Base-by-base conservation (phyloP, 2,888 invertebrate genomes). In the Troides oblongomaculatus region DNA sequence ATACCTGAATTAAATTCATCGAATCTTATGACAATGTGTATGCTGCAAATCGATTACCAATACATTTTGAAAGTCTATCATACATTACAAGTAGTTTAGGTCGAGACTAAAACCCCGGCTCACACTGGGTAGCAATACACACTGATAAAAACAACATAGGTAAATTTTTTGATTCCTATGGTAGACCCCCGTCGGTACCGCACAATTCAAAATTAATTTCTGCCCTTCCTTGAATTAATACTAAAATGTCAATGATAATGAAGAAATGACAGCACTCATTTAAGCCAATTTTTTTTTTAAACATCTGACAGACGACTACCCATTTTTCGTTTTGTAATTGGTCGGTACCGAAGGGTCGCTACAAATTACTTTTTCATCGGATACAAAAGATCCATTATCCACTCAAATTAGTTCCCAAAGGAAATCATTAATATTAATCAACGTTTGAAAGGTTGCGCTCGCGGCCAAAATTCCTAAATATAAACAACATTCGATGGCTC, bases 341-440 rank as follows among this genome's bases (percentile, higher is more conserved):
- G 83, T 76, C 72, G 80, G 78, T 77, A 74, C 78, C 70, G 71
- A 79, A 79, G 56, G 70, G 78, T 77, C 78, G 76, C 76, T 78
- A 84, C 82, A 87, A 88, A 89, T 90, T 89, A 89, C 89, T 88
- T 90, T 91, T 90, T 85, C 85, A 85, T 83, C 79, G 82, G 82
- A 81, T 86, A 89, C 89, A 89, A 89, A 89, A 88, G 88, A 83
- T 84, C 90, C 88, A 91, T 91, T 90, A 90, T 89, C 85, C 87
- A 89, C 86, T 88, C 86, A 90, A 92, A 91, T 90, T 91, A 88
- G 89, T 85, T 88, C 81, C 81, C 81, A 75, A 80, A 82, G 84
- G 84, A 86, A 87, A 87, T 87, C 89, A 89, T 92, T 91, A 89
- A 90, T 92, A 86, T 89, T 89, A 89, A 90, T 90, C 89, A 88